Percentiles rank a stretch among this genome's conserved stretches.
These are phyloP conservation scores for Dendrolimus kikuchii DNA, from an alignment of 1,140 invertebrate genomes.

Conservation along the genomic window DNA sequence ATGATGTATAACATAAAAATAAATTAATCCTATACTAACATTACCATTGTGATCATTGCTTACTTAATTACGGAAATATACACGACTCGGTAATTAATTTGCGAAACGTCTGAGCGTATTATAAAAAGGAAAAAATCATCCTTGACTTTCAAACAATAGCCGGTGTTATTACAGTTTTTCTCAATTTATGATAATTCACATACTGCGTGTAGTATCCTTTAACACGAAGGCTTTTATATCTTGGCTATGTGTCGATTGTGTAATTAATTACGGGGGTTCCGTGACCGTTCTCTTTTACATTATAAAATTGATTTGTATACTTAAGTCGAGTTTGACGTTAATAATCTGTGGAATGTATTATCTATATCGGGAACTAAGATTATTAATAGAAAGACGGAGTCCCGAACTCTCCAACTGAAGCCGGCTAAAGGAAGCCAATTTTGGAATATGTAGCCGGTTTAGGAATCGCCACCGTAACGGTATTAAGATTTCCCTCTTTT, in stretches of 20 bases:
- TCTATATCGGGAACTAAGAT: no score
- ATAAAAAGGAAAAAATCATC: slow-evolving; percentile 41
- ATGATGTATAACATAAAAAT: no score
- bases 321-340: no score
- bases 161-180: slow-evolving; percentile 35
- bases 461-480: no score
- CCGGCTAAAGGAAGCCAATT: no score
- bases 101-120: slow-evolving; percentile 23
- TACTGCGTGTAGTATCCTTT: slow-evolving; percentile 17
- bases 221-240: slow-evolving; percentile 19
- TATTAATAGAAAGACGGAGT: no score
- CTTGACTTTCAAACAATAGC: slow-evolving; percentile 48
- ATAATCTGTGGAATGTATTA: no score
- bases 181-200: slow-evolving; percentile 19
- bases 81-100: slow-evolving; percentile 30
- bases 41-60: slow-evolving; percentile 6
- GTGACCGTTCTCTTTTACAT: not conserved
- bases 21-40: no score
- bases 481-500: no score
- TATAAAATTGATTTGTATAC: no score
- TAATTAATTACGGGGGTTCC: slow-evolving; percentile 1
- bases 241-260: slow-evolving; percentile 1
- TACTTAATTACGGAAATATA: slow-evolving; percentile 45
- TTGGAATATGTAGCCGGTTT: no score
- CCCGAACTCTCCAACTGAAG: no score